Evolutionary conservation across 2,113 vertebrate genomes (phyloP).

Genomic region (Macrotus californicus): DNA sequence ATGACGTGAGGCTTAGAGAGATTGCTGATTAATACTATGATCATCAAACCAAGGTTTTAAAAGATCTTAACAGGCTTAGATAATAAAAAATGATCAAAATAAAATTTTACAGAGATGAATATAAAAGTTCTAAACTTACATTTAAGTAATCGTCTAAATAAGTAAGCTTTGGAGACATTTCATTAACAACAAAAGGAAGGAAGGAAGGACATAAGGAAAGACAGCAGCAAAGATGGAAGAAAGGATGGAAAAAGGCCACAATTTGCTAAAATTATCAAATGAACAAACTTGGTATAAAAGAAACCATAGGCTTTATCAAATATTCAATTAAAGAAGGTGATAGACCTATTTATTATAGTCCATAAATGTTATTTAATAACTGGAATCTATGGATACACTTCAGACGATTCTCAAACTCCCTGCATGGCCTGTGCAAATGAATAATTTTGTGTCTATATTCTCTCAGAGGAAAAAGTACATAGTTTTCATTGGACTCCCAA

Average conservation of each 20-base stretch:
- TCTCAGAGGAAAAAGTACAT: not conserved
- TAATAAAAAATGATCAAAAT: constrained; percentile 7
- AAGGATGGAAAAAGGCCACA: not conserved
- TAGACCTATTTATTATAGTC: not conserved
- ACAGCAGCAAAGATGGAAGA: not conserved
- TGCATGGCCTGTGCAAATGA: not conserved
- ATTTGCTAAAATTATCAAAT: constrained; percentile 7
- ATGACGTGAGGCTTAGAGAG: not conserved
- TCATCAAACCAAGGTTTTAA: not conserved
- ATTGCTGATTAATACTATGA: not conserved
- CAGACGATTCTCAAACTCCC: not conserved
- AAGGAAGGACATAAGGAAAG: not conserved
- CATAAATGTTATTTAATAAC: not conserved
- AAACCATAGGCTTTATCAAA: not conserved
- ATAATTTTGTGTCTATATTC: not conserved
- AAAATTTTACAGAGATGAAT: not conserved
- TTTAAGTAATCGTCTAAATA: not conserved
- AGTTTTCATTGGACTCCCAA: not conserved
- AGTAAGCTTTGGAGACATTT: not conserved
- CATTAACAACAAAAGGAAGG: not conserved
- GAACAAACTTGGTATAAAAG: not conserved
- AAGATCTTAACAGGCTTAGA: not conserved
- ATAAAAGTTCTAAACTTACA: not conserved
- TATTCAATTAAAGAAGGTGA: not conserved
- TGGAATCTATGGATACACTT: not conserved